Evolutionary conservation across 2,888 invertebrate species (phyloP).

Genomic region (Caenorhabditis sp.): DNA sequence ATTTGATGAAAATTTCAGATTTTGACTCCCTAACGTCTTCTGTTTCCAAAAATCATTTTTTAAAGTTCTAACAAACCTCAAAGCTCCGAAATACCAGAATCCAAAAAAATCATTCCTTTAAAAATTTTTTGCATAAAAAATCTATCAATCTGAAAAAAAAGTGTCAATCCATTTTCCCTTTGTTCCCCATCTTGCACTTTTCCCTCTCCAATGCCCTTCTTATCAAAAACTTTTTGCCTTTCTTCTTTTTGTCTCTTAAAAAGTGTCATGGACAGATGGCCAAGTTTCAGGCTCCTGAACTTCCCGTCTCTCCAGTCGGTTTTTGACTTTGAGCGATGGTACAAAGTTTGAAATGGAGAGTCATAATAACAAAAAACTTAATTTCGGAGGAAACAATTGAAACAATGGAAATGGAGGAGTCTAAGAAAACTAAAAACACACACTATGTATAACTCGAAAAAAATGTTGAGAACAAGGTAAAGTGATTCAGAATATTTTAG

Average conservation of each 20-base stretch:
- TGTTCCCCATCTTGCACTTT: slow-evolving; percentile 39
- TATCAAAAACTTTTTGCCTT: slow-evolving; percentile 11
- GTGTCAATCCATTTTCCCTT: neutral
- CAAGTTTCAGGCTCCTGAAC: slow-evolving; percentile 38
- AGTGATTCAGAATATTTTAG: neutral
- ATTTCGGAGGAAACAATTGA: neutral
- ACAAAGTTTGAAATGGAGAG: too few species aligned
- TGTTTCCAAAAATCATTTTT: too few species aligned
- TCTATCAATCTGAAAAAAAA: neutral
- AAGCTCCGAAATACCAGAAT: too few species aligned
- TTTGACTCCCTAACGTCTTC: too few species aligned
- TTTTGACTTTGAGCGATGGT: too few species aligned
- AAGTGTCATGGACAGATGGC: slow-evolving; percentile 26
- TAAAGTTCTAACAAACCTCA: too few species aligned
- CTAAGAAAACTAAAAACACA: neutral
- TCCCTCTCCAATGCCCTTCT: slow-evolving; percentile 3
- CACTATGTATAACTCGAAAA: neutral
- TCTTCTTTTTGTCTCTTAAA: neutral
- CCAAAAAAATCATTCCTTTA: too few species aligned
- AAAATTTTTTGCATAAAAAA: too few species aligned
- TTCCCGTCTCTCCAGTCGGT: neutral
- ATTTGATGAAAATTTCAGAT: too few species aligned
- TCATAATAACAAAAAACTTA: neutral
- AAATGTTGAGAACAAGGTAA: neutral
- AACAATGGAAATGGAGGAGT: neutral